Conservation (phyloP, 92 coral and sea anemone genomes). For the Montipora capitata region DNA sequence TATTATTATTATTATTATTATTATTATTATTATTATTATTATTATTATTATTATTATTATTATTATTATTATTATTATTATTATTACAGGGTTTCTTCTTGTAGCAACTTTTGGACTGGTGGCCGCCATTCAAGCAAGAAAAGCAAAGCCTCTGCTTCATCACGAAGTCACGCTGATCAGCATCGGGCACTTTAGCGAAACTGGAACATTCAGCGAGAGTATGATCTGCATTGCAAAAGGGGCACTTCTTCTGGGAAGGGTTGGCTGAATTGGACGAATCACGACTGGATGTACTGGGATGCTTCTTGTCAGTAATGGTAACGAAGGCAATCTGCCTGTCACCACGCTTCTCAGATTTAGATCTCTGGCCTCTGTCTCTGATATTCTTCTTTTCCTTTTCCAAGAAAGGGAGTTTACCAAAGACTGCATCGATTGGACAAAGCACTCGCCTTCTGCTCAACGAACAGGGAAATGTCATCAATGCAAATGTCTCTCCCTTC, state of each 20-base stretch:
- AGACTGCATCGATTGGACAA: slow-evolving; percentile 44
- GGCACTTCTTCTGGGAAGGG: slow-evolving; percentile 8
- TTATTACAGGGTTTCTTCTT: slow-evolving; percentile 58
- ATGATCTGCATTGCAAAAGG: slow-evolving; percentile 2
- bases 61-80: too few species aligned
- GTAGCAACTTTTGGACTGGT: slow-evolving; percentile 55
- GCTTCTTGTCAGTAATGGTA: background rate
- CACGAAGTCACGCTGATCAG: slow-evolving; percentile 44
- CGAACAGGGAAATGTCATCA: slow-evolving; percentile 54
- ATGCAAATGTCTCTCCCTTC: slow-evolving; percentile 50
- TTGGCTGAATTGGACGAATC: background rate
- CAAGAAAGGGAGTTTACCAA: slow-evolving; percentile 38
- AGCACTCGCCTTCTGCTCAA: slow-evolving; percentile 57
- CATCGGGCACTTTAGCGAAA: slow-evolving; percentile 4
- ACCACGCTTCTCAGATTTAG: slow-evolving; percentile 2
- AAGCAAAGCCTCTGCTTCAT: slow-evolving; percentile 21
- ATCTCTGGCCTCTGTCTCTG: background rate
- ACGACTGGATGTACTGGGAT: background rate
- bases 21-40: too few species aligned
- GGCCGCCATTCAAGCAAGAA: slow-evolving; percentile 52
- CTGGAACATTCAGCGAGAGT: slow-evolving; percentile 13
- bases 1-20: too few species aligned
- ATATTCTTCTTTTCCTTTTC: background rate
- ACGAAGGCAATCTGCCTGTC: background rate
- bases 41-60: too few species aligned